Base-by-base conservation (phyloP, 2,113 vertebrate species). In the Rutilus rutilus region DNA sequence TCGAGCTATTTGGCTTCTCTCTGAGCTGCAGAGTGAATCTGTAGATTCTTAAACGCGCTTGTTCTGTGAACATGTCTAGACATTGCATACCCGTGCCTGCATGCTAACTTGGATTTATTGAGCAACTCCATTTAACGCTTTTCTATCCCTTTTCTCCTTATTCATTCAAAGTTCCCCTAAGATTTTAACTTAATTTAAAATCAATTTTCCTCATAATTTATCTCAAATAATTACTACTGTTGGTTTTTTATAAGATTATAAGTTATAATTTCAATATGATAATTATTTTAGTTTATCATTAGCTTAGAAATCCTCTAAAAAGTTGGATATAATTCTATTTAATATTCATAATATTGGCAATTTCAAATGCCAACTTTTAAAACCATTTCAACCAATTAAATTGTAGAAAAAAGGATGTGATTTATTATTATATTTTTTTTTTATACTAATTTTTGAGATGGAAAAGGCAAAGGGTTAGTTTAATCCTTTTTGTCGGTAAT, bases 71-170 rank as follows among this genome's bases (percentile, higher is more conserved):
- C 73, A 75, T 75, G 73, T 30, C 78, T 65, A 65, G 78, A 47
- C 23, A 17, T 50, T 69, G 9, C 27, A 23, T 52, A 19, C 27
- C 10, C 33, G 11, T 69, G 25, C 42, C 42, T 69, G 79, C 79
- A 52, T 50, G 62, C 60, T 65, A 52, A 67, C 60, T 60, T n/a
- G 6, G 21, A 42, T 80, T 45, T 79, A 39, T 79, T 79, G 73
- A 45, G 73, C 73, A 79, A 60, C 54, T 42, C 21, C 54, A 42
- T n/a, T 14, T 27, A 42, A 80, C 9, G 8, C 3, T 30, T 80
- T 45, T n/a, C 59, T 52, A 30, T 57, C 54, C 54, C 54, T 23
- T 57, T 10, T 23, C 3, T 57, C 54, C 54, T 57, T 8, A 57
- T 57, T 71, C 6, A 57, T 57, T 71, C 19, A 23, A 23, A 23